A percentile compares a stretch with the other conserved stretches of the same genome.
These are phyloP conservation scores for Daphoenositta chrysoptera DNA, from an alignment of 2,113 vertebrate species.

Conservation along the genomic window DNA sequence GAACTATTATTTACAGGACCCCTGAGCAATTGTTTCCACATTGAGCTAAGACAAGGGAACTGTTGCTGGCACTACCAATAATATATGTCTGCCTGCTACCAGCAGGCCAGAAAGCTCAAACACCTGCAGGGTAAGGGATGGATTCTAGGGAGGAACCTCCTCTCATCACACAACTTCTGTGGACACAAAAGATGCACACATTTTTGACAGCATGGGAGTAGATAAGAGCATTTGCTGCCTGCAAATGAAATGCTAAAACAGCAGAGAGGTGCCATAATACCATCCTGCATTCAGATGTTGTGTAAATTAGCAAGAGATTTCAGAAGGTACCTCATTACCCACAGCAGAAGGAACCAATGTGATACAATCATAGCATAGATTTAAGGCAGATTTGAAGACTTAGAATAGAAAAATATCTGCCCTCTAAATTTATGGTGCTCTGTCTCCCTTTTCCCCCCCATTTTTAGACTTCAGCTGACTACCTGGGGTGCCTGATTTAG, in stretches of 20 bases:
- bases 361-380: background rate
- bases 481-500: background rate
- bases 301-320: background rate
- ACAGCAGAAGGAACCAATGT: background rate
- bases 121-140: background rate
- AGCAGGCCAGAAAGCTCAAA: background rate
- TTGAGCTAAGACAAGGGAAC: background rate
- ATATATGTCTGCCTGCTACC: background rate
- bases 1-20: background rate
- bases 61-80: background rate
- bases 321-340: background rate
- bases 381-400: background rate
- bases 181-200: background rate
- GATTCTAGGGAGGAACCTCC: background rate
- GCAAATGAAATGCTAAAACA: background rate
- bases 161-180: background rate
- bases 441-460: background rate
- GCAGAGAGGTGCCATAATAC: background rate
- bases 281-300: background rate
- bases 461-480: background rate
- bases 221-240: background rate
- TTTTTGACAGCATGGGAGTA: background rate
- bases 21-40: background rate
- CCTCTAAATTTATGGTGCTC: background rate
- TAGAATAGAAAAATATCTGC: background rate